These are phyloP conservation scores for Silurus aristotelis DNA, from an alignment of 2,797 vertebrate genomes.

Conservation along the genomic window DNA sequence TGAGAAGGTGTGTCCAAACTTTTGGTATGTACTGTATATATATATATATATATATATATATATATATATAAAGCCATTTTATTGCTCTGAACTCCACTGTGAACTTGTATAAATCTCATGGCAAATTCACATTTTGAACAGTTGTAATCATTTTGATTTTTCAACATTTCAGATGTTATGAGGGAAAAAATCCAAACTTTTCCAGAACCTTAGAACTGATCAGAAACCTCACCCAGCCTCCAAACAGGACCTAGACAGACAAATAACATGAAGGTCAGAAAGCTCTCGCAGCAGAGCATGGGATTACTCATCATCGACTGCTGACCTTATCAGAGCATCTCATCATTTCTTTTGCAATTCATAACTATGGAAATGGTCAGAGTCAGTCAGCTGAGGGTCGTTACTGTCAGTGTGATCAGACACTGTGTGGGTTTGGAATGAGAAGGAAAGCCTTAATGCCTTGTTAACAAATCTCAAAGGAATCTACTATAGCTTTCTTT, in stretches of 20 bases:
- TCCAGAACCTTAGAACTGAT: not conserved
- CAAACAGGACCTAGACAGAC: not conserved
- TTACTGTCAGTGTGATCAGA: not conserved
- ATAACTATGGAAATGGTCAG: not conserved
- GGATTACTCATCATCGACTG: not conserved
- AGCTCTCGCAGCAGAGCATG: not conserved
- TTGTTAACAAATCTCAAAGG: not conserved
- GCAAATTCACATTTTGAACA: not conserved
- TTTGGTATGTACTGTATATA: too few relatives aligned
- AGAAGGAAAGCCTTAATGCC: not conserved
- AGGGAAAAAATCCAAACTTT: not conserved
- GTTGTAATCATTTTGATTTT: not conserved
- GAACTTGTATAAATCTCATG: not conserved
- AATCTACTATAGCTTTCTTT: not conserved
- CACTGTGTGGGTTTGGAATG: constrained; percentile 16
- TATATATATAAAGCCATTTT: not conserved
- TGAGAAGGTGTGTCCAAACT: too few relatives aligned
- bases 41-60: too few relatives aligned
- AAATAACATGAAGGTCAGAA: constrained; percentile 12
- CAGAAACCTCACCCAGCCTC: not conserved
- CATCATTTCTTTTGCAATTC: constrained; percentile 6
- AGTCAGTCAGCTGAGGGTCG: not conserved
- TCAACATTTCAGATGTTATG: not conserved
- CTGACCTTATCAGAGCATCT: constrained; percentile 7
- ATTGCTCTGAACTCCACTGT: not conserved